Evolutionary conservation across 1,140 invertebrate genomes (phyloP), one percentile per base, ranked within the genome.

Genomic region (Microplitis mediator): DNA sequence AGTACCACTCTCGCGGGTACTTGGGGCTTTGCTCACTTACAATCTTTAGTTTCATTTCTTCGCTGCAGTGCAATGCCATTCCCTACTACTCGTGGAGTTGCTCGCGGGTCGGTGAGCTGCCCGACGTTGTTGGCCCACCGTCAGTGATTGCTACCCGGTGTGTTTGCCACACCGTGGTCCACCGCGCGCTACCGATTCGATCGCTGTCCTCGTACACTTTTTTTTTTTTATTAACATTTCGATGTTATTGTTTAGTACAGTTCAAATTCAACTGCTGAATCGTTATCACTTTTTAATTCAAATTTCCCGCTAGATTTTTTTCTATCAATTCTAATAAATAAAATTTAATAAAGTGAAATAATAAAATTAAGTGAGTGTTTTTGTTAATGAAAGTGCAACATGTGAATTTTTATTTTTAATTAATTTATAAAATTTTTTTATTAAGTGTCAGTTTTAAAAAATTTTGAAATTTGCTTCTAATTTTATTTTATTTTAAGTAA

Each of bases 151-250:
- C 76, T 72, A 74, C 72, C 77, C 76, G 78, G 70, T 72, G 70
- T 72, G 52, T 72, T 72, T 75, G 73, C 73, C 70, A 73, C 79
- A 78, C 80, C 75, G 77, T 81, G 79, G 80, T 81, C 80, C 81
- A 82, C 68, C 71, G 76, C 77, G 75, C 80, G 76, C 79, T 75
- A 76, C 80, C 76, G 77, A 80, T 80, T 78, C 78, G 76, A 77
- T 78, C 77, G 78, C 23, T 23, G 79, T 81, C 78, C 75, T 67
- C 74, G 77, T 75, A 23, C 23, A 23, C 23, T 23, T 23, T 23
- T 23, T 23, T 23, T 39, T 39, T 39, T 6, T 6, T 54, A 16
- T 23, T 1, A 61, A 34, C 6, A 13, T 39, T 63, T 14, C 3
- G 52, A 4, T 54, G 4, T n/a, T 54, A 11, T 4, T 14, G 9